phyloP scores from a whole-genome alignment of 2,888 invertebrate genomes.

The Eupithecia insigniata region DNA sequence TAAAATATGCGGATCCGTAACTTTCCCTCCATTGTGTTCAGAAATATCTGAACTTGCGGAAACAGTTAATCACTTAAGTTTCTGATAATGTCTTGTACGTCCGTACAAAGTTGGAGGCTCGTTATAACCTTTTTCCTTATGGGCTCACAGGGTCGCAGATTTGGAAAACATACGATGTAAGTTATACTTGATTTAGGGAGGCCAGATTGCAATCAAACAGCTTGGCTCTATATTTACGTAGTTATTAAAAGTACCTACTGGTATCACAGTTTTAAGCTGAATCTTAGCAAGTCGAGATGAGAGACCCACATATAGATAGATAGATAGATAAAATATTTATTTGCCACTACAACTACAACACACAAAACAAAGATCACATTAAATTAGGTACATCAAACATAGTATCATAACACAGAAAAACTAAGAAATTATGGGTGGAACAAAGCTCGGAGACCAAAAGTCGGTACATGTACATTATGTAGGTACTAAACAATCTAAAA shows the following conservation, averaged over 20 bases:
- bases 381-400: too few relatives aligned
- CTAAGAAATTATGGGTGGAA: too few relatives aligned
- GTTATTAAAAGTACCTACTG: constrained; percentile 5
- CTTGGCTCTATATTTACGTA: not conserved
- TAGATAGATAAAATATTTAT: too few relatives aligned
- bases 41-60: constrained; percentile 54
- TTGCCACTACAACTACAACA: too few relatives aligned
- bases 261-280: not conserved
- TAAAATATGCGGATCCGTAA: constrained; percentile 70
- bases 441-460: too few relatives aligned
- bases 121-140: constrained; percentile 42
- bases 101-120: constrained; percentile 41
- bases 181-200: constrained; percentile 1
- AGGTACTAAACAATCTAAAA: too few relatives aligned
- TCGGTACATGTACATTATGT: too few relatives aligned
- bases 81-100: constrained; percentile 65
- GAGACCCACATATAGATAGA: too few relatives aligned
- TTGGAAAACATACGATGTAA: constrained; percentile 17
- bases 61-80: constrained; percentile 76
- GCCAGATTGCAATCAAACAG: not conserved
- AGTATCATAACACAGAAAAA: too few relatives aligned
- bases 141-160: constrained; percentile 15
- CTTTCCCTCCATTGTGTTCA: constrained; percentile 62
- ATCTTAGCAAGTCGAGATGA: too few relatives aligned
- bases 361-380: too few relatives aligned